A percentile compares a stretch with the other conserved stretches of the same genome.
Evolutionary conservation across 2,797 vertebrate genomes (phyloP).

Genomic region (Sitta carolinensis): DNA sequence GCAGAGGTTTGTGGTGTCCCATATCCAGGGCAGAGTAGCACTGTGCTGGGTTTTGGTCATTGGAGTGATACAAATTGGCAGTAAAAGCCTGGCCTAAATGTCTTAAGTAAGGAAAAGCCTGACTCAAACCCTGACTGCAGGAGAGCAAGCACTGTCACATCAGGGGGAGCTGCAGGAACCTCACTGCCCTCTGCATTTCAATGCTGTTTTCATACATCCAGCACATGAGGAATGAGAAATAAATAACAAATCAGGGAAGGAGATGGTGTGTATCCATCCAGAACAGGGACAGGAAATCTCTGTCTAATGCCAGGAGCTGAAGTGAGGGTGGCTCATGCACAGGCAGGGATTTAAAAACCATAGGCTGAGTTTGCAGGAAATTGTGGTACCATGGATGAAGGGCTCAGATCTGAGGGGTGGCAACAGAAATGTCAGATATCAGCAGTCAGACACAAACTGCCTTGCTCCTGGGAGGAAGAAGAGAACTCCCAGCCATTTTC

Average conservation of each 20-base stretch:
- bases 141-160: neutral
- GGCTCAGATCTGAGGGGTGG: neutral
- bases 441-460: neutral
- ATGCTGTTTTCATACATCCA: neutral
- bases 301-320: neutral
- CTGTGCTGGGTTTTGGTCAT: neutral
- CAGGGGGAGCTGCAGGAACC: neutral
- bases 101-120: neutral
- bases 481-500: neutral
- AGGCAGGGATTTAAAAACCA: neutral
- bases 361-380: neutral
- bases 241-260: neutral
- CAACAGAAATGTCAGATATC: neutral
- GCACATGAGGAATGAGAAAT: neutral
- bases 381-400: neutral
- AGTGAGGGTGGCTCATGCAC: neutral
- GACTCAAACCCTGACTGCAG: neutral
- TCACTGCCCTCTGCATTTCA: neutral
- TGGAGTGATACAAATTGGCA: neutral
- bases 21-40: neutral
- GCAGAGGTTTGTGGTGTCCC: neutral
- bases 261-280: neutral
- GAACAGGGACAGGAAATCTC: neutral
- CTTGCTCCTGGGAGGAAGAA: neutral
- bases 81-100: neutral